Percentiles rank a stretch among this genome's conserved stretches.
Conservation (phyloP, 2,888 invertebrate species). For the Sisyra terminalis region DNA sequence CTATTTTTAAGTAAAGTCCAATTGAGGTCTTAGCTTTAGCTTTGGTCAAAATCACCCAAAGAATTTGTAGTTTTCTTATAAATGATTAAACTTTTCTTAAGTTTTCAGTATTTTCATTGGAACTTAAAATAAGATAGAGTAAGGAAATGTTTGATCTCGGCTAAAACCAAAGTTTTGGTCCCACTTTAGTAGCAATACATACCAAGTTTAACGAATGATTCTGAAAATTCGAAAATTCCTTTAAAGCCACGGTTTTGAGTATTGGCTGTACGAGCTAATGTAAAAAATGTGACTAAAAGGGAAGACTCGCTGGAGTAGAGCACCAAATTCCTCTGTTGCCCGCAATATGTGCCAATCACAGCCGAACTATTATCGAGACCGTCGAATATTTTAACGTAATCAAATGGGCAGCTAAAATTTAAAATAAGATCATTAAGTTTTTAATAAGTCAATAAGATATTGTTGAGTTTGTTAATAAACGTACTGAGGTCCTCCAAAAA, state of each 20-base stretch:
- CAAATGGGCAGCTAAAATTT: slow-evolving; percentile 84
- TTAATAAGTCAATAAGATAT: slow-evolving; percentile 3
- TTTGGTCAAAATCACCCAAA: too few relatives aligned
- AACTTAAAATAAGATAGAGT: too few relatives aligned
- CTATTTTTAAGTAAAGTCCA: too few relatives aligned
- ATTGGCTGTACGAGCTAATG: slow-evolving; percentile 79
- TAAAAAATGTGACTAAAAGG: slow-evolving; percentile 81
- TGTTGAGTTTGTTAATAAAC: slow-evolving; percentile 25
- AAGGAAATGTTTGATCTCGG: too few relatives aligned
- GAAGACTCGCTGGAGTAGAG: slow-evolving; percentile 87
- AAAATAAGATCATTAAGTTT: slow-evolving; percentile 5
- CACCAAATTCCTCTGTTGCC: slow-evolving; percentile 90
- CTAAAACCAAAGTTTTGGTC: too few relatives aligned
- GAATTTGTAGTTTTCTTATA: too few relatives aligned
- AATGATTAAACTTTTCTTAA: too few relatives aligned
- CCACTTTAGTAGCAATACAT: too few relatives aligned
- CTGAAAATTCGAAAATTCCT: slow-evolving; percentile 97
- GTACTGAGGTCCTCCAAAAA: slow-evolving; percentile 97
- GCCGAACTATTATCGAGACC: slow-evolving; percentile 78
- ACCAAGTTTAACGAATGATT: slow-evolving; percentile 96
- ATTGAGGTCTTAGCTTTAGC: too few relatives aligned
- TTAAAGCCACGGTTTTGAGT: slow-evolving; percentile 97
- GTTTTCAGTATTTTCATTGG: too few relatives aligned
- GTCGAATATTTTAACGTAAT: slow-evolving; percentile 94
- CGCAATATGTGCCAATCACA: slow-evolving; percentile 92